Evolutionary conservation across 2,797 vertebrate species (phyloP), one percentile per base, ranked within the genome.

Genomic region (Capromys pilorides): DNA sequence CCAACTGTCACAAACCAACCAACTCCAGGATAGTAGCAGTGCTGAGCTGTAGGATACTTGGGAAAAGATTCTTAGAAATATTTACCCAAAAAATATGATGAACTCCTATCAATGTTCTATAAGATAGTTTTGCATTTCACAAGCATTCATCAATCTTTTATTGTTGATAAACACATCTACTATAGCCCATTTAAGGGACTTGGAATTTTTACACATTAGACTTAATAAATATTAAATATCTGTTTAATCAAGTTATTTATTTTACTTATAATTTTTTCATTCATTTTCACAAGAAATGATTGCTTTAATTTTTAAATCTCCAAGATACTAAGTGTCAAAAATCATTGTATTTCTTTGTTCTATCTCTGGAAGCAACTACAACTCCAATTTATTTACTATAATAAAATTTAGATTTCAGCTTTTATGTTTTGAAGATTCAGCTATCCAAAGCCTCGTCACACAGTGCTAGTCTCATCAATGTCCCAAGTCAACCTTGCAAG

Each of bases 221-320:
- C 86, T 99, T 86, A 99, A 98, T 0, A 97, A 71, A 49, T 98
- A 98, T 62, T 98, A 98, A 19, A 91, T 97, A 98, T 93, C 95
- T 99, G 11, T 91, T 99, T 95, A 97, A 98, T 57, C 98, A 98
- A 97, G 96, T 98, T 41, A 51, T 97, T 0, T 98, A 24, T 73
- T 73, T 73, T 21, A 73, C 71, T 62, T 98, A 98, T 0, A 97
- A 0, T 21, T 95, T n/a, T 86, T 99, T 93, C 98, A 13, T 98
- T 96, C 99, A 96, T 98, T 21, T 98, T 97, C n/a, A 49, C 98
- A 3, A 31, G 98, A 96, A 98, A 99, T 97, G 97, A 98, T 93
- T 98, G 97, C 94, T 95, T 97, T 90, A 97, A 95, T 98, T 87
- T 95, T 97, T 41, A 97, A 77, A 61, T 95, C 93, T 45, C 45